phyloP scores from a whole-genome alignment of 2,797 vertebrate species.

The Lycodopsis pacificus region DNA sequence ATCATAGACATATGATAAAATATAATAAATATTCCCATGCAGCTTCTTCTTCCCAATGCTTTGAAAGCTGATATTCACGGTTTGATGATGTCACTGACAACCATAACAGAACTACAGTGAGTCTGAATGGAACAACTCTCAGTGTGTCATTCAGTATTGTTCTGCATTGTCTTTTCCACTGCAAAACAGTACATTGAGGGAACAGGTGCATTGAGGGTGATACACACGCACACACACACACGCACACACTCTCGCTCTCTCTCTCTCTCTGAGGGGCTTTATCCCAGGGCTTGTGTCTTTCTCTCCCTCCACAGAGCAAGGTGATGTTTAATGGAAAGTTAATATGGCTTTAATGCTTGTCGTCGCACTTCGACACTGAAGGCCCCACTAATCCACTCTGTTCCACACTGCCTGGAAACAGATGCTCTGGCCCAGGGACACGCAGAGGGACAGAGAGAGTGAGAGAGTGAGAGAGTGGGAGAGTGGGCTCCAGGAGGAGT shows the following conservation, averaged over 20 bases:
- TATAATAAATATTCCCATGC: neutral
- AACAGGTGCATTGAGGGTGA: constrained; percentile 69
- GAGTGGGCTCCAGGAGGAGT: neutral
- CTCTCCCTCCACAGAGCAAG: constrained; percentile 67
- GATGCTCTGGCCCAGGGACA: constrained; percentile 63
- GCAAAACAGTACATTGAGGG: constrained; percentile 33
- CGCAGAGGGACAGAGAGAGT: constrained; percentile 33
- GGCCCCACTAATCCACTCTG: constrained; percentile 80
- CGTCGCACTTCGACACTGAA: constrained; percentile 69
- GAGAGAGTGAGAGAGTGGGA: neutral
- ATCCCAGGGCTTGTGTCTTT: constrained; percentile 66
- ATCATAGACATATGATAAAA: neutral
- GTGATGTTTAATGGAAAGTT: constrained; percentile 86
- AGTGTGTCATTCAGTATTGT: neutral
- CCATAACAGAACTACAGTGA: neutral
- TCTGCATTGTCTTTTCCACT: constrained; percentile 19
- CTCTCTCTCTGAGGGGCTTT: constrained; percentile 55
- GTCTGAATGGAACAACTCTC: neutral
- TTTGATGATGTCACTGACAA: neutral
- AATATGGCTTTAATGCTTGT: constrained; percentile 87
- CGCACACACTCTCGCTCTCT: too few relatives aligned
- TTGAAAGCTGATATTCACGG: neutral
- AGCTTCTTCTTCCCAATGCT: neutral
- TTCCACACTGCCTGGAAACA: constrained; percentile 75
- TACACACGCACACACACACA: neutral